Base-by-base conservation (phyloP, 2,113 vertebrate genomes). In the Indri indri region DNA sequence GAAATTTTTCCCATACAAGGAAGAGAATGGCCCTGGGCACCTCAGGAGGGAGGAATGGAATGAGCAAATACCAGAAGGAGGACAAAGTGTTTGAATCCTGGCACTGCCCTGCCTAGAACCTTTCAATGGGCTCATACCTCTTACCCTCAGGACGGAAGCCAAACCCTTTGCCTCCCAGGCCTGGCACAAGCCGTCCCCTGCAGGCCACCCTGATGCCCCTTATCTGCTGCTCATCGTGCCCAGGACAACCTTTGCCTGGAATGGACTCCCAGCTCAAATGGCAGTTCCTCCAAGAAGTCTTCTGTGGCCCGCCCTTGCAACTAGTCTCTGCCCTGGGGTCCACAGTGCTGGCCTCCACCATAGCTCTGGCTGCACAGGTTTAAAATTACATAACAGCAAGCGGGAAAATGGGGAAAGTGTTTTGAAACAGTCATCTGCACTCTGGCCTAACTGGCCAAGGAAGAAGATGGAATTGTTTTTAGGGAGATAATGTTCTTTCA, bases 61-160 rank as follows among this genome's bases (percentile, higher is more conserved):
- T 88, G 71, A 85, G n/a, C 47, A 97, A 96, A 96, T 23, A 89
- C 8, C 45, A 82, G 12, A 17, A 89, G 54, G 86, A 37, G 40
- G 32, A 68, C 45, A 79, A 87, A 65, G 45, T 65, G 59, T 37
- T 83, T 91, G n/a, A 95, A 70, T 74, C 47, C 89, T 27, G 16
- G 37, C 73, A 40, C 73, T 73, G 0, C 74, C 54, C 76, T 79
- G 18, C 30, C 73, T 42, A 90, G 79, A 94, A 86, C 18, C 27
- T 89, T 77, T 47, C 50, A 5, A 45, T 50, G 25, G 22, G 59
- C 23, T 88, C 59, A 17, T 1, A 74, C 45, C 30, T 91, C 37
- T 88, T 63, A 45, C 32, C 57, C 50, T 90, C 18, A 20, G 25
- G 71, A 57, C 82, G n/a, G 22, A 50, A 91, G 42, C 17, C 89